Evolutionary conservation across 92 coral and sea anemone species (phyloP).

Genomic region (Metridium senile): DNA sequence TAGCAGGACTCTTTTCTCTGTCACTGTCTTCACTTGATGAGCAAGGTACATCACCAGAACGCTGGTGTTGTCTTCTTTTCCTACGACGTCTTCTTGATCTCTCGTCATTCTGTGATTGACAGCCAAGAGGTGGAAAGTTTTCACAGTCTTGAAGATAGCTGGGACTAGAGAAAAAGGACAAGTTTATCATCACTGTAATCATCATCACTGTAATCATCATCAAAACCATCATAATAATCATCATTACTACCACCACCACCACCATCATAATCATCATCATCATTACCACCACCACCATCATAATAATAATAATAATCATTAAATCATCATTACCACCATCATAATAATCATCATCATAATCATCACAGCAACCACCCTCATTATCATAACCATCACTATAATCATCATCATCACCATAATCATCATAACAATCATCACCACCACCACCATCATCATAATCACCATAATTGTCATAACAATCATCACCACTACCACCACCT

Average conservation of each 20-base stretch:
- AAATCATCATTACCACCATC: conserved; percentile 2
- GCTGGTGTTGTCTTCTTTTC: conserved; percentile 69
- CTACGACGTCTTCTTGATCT: conserved; percentile 74
- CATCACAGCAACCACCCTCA: too few species aligned
- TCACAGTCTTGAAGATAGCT: conserved; percentile 31
- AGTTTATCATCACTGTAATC: not conserved
- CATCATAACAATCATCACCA: not conserved
- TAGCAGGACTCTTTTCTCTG: conserved; percentile 56
- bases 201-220: not conserved
- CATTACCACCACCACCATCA: not conserved
- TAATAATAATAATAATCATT: not conserved
- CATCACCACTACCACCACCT: not conserved
- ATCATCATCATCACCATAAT: not conserved
- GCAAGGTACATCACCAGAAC: conserved; percentile 86
- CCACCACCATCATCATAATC: not conserved
- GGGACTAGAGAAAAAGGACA: conserved; percentile 13
- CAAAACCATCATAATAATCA: not conserved
- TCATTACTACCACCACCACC: not conserved
- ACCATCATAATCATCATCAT: not conserved
- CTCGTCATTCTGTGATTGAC: conserved; percentile 59
- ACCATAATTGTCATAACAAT: not conserved
- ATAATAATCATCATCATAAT: not conserved
- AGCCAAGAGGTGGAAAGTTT: conserved; percentile 46
- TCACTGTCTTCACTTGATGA: conserved; percentile 88
- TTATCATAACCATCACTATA: not conserved